These are phyloP conservation scores for Danaus melanippus DNA, from an alignment of 1,140 invertebrate species.

Conservation along the genomic window DNA sequence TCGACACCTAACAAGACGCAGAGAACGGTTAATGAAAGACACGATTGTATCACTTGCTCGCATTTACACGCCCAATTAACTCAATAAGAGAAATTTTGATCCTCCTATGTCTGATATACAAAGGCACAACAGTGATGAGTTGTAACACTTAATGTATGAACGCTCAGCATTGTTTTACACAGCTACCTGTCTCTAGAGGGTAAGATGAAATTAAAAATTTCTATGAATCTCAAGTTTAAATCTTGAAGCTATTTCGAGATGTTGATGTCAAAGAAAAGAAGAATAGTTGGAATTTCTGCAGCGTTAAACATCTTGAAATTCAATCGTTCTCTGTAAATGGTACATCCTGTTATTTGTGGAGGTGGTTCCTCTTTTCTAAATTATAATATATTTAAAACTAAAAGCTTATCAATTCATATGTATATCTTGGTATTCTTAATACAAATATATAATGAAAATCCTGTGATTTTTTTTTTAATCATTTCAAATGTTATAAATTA, in stretches of 20 bases:
- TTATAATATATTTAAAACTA: constrained; percentile 10
- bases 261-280: constrained; percentile 14
- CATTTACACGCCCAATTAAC: constrained; percentile 37
- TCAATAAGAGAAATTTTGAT: constrained; percentile 35
- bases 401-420: too few relatives aligned
- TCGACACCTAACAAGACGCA: constrained; percentile 32
- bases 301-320: not conserved
- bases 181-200: not conserved
- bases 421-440: too few relatives aligned
- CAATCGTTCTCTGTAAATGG: too few relatives aligned
- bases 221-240: constrained; percentile 37
- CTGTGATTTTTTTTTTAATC: too few relatives aligned
- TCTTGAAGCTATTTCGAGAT: constrained; percentile 22
- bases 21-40: constrained; percentile 40
- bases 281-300: constrained; percentile 2
- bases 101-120: constrained; percentile 22
- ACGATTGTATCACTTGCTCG: constrained; percentile 37
- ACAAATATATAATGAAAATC: too few relatives aligned
- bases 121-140: constrained; percentile 21
- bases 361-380: not conserved
- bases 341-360: not conserved
- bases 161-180: too few relatives aligned
- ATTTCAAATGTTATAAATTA: too few relatives aligned
- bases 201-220: constrained; percentile 48
- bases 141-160: too few relatives aligned